Evolutionary conservation across 2,888 invertebrate genomes (phyloP).

Genomic region (Lydus trimaculatus): DNA sequence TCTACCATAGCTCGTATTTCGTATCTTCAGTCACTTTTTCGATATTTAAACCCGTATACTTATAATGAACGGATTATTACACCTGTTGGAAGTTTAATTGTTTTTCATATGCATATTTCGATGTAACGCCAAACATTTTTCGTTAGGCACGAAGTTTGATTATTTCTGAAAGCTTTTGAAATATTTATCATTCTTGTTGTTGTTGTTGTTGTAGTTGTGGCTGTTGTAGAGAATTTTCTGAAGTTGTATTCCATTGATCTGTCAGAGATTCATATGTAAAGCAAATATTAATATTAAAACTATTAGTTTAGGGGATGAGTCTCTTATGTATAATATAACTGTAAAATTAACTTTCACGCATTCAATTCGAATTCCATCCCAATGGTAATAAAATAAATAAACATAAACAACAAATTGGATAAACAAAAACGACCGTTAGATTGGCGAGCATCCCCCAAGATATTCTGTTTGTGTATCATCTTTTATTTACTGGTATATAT

Average conservation of each 20-base stretch:
- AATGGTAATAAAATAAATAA: background rate
- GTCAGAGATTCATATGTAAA: background rate
- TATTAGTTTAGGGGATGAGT: background rate
- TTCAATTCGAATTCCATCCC: background rate
- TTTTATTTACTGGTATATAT: background rate
- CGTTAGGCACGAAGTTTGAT: no score
- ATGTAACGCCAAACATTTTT: background rate
- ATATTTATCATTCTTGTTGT: no score
- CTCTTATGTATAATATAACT: background rate
- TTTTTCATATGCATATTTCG: background rate
- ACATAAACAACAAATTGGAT: background rate
- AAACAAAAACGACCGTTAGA: background rate
- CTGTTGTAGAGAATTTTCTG: background rate
- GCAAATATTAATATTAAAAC: background rate
- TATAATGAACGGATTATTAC: background rate
- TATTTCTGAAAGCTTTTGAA: no score
- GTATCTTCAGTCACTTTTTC: background rate
- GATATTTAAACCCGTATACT: background rate
- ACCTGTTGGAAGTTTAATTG: background rate
- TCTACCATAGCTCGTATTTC: no score
- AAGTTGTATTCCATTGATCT: background rate
- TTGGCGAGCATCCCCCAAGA: background rate
- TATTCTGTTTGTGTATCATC: background rate
- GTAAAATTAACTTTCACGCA: background rate
- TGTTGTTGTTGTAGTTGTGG: no score